These are phyloP conservation scores for Lasioglossum leucozonium DNA, from an alignment of 2,888 invertebrate species.

Conservation along the genomic window DNA sequence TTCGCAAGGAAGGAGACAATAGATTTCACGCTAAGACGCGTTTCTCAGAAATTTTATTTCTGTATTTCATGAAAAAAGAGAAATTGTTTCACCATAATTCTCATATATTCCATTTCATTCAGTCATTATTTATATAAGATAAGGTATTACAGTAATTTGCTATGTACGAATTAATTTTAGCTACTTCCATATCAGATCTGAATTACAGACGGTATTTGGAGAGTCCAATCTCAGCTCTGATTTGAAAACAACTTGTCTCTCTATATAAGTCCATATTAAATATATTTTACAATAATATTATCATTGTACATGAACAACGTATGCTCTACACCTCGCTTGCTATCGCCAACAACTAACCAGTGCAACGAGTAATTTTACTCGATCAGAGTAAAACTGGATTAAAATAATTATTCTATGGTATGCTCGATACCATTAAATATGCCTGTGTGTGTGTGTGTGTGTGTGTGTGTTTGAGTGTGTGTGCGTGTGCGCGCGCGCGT, in stretches of 20 bases:
- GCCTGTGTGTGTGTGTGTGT: too few species aligned
- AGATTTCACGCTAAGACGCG: slow-evolving; percentile 64
- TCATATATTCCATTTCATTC: slow-evolving; percentile 80
- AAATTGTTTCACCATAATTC: slow-evolving; percentile 75
- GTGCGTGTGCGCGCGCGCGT: not conserved
- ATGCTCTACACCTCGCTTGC: slow-evolving; percentile 80
- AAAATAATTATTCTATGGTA: slow-evolving; percentile 33
- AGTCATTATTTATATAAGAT: slow-evolving; percentile 79
- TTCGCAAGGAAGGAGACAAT: slow-evolving; percentile 66
- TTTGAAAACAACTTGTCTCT: slow-evolving; percentile 79
- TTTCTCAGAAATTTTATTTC: slow-evolving; percentile 76
- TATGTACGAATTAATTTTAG: slow-evolving; percentile 78
- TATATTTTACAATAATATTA: slow-evolving; percentile 84
- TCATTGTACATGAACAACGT: slow-evolving; percentile 84
- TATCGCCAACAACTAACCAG: slow-evolving; percentile 77
- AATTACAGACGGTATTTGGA: slow-evolving; percentile 61
- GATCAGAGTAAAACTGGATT: slow-evolving; percentile 41
- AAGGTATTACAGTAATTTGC: slow-evolving; percentile 80
- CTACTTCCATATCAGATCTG: slow-evolving; percentile 78
- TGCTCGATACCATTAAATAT: not conserved
- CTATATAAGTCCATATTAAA: slow-evolving; percentile 82
- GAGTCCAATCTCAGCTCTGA: slow-evolving; percentile 73
- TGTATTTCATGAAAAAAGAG: slow-evolving; percentile 71
- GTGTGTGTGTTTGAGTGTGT: too few species aligned
- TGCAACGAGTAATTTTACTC: slow-evolving; percentile 63